Conservation (phyloP, 2,113 vertebrate species). For the Mohoua ochrocephala region DNA sequence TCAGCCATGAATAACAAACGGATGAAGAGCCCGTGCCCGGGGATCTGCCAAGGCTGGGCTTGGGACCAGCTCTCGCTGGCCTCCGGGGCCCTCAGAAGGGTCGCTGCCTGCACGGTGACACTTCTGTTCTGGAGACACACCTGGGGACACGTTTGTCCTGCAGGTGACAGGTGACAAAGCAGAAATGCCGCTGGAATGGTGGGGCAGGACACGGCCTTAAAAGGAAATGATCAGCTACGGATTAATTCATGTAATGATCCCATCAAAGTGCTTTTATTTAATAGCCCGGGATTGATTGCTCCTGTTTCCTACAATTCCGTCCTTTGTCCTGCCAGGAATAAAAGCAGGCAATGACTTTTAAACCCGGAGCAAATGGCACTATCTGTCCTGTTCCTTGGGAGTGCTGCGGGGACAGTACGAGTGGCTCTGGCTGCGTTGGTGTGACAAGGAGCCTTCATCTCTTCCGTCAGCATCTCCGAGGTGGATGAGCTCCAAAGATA, state of each 20-base stretch:
- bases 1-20: background rate
- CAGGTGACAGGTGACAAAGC: background rate
- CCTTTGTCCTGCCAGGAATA: background rate
- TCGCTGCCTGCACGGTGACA: rapidly evolving
- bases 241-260: background rate
- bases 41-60: too few relatives aligned
- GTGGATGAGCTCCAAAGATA: background rate
- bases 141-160: background rate
- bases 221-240: background rate
- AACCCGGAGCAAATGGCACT: background rate
- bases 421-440: background rate
- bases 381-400: background rate
- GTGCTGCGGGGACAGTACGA: background rate
- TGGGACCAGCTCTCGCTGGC: rapidly evolving
- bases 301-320: background rate
- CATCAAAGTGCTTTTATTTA: background rate
- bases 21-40: background rate
- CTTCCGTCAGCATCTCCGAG: background rate
- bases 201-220: background rate
- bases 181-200: background rate
- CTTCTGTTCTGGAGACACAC: background rate
- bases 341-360: background rate
- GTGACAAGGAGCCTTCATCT: background rate
- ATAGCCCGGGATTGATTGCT: background rate
- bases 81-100: too few relatives aligned